A percentile compares a stretch with the other conserved stretches of the same genome.
phyloP scores from a whole-genome alignment of 2,797 vertebrate genomes.

The Limosa lapponica region DNA sequence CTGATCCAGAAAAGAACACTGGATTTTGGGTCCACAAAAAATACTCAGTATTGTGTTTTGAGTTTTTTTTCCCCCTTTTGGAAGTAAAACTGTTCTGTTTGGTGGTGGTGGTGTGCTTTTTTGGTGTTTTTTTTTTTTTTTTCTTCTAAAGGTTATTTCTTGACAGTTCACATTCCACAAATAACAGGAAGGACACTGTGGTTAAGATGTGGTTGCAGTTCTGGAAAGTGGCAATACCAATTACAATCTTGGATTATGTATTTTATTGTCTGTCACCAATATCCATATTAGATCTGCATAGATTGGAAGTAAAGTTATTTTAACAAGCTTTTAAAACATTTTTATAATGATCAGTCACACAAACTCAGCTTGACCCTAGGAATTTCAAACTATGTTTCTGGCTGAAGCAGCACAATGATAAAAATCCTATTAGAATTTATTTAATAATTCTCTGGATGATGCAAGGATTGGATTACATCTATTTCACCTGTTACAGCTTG shows the following conservation, averaged over 20 bases:
- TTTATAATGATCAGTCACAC: not conserved
- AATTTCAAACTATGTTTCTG: not conserved
- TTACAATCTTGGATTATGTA: not conserved
- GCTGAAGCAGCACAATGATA: not conserved
- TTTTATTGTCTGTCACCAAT: not conserved
- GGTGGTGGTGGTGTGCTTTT: not conserved
- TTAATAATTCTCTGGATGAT: not conserved
- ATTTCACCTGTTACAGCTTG: not conserved
- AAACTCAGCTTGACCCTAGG: not conserved
- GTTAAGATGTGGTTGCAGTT: slow-evolving; percentile 17
- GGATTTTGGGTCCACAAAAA: not conserved
- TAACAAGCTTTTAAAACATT: not conserved
- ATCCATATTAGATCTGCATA: not conserved
- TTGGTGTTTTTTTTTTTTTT: no score
- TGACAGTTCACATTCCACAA: slow-evolving; percentile 11
- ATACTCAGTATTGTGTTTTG: not conserved
- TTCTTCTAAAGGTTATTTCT: not conserved
- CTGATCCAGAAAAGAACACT: not conserved
- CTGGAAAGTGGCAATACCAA: slow-evolving; percentile 11
- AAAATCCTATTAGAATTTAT: not conserved
- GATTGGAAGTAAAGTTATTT: not conserved
- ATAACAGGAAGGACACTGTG: slow-evolving; percentile 44
- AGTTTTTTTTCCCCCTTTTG: fast-evolving
- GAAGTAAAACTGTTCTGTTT: not conserved
- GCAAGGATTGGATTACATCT: not conserved